Conservation (phyloP, 2,113 vertebrate species). For the Oncorhynchus masou region DNA sequence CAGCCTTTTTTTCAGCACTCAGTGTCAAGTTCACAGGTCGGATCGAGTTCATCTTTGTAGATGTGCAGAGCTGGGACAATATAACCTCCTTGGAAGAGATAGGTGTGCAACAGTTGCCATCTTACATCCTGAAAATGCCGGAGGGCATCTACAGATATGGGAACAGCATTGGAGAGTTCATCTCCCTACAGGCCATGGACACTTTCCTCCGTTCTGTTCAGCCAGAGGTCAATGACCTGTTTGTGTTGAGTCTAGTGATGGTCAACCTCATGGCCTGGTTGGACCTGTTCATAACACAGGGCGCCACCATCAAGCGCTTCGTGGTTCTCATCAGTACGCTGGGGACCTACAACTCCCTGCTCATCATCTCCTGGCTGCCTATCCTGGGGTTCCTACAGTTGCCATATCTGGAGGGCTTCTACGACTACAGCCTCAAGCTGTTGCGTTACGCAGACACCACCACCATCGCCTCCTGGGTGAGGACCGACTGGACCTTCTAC, state of each 20-base stretch:
- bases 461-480: constrained; percentile 88
- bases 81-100: constrained; percentile 84
- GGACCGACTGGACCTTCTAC: constrained; percentile 97
- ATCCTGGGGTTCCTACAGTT: constrained; percentile 94
- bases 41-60: constrained; percentile 97
- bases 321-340: constrained; percentile 97
- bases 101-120: constrained; percentile 82
- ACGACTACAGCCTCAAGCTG: constrained; percentile 92
- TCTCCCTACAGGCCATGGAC: constrained; percentile 93
- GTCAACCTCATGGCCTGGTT: constrained; percentile 98
- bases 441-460: constrained; percentile 94
- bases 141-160: constrained; percentile 96
- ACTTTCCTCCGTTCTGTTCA: constrained; percentile 92
- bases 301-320: constrained; percentile 95
- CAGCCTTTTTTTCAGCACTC: constrained; percentile 92
- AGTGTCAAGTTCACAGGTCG: constrained; percentile 97
- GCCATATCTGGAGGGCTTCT: constrained; percentile 90
- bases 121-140: constrained; percentile 93
- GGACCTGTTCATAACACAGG: constrained; percentile 98
- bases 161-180: constrained; percentile 90
- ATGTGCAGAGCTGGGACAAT: constrained; percentile 88
- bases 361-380: constrained; percentile 97
- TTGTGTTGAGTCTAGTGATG: constrained; percentile 92
- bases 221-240: constrained; percentile 96
- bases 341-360: constrained; percentile 94